Evolutionary conservation across 2,888 invertebrate genomes (phyloP), one percentile per base, ranked within the genome.

Genomic region (Lasioglossum oenotherae): DNA sequence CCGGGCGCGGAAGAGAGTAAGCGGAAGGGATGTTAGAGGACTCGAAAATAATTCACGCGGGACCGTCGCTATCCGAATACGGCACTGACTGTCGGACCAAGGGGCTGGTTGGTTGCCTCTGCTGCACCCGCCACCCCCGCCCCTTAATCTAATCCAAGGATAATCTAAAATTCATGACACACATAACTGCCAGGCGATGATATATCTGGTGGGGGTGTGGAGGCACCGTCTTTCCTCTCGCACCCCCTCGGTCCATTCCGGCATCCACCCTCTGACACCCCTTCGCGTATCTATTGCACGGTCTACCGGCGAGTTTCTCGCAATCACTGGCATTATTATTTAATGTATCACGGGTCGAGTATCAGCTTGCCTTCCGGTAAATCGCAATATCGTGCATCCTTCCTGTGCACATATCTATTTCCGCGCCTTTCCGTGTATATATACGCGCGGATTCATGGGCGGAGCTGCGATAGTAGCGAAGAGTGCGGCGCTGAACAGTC

Each of bases 111-210:
- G 90, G 82, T 78, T 74, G 87, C 80, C 67, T 80, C 79, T 35
- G 64, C 80, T 86, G 80, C 82, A 84, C 84, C 84, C 88, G 85
- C 84, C 78, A 73, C 78, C 82, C 74, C 92, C 91, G 88, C 90
- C 93, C 94, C 94, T 94, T 94, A 94, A 94, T 94, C 94, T 94
- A 94, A 94, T 94, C 94, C 93, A 89, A 93, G 93, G 92, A 94
- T 94, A 94, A 94, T 94, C 93, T 93, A 94, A 94, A 94, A 94
- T 94, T 94, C 94, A 94, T 94, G 94, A 93, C 93, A 94, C 94
- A 94, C 94, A 94, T 94, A 94, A 94, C 94, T 94, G 94, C 94
- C 94, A 94, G 94, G 93, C 94, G 94, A 94, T 94, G 94, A 94
- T 94, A 94, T 94, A 94, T 94, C 93, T 94, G 93, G 92, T 89